A percentile compares a stretch with the other conserved stretches of the same genome.
These are phyloP conservation scores for Pollenia angustigena DNA, from an alignment of 2,888 invertebrate genomes.

Conservation along the genomic window DNA sequence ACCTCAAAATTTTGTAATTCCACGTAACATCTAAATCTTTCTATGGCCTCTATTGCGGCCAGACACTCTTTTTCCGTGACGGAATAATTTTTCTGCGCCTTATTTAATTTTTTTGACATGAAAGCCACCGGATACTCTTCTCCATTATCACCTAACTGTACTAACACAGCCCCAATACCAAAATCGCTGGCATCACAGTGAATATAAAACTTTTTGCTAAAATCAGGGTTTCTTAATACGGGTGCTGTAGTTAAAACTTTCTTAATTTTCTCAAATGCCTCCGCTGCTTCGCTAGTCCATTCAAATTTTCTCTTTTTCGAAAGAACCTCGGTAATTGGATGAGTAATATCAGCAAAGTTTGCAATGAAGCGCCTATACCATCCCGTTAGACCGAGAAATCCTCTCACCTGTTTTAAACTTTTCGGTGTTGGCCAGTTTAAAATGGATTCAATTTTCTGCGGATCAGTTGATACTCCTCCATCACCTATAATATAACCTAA, in stretches of 20 bases:
- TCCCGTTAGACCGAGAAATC: conserved; percentile 37
- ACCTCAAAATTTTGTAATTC: conserved; percentile 33
- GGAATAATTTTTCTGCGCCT: conserved; percentile 28
- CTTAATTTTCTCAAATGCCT: too few species aligned
- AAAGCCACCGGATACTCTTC: conserved; percentile 14
- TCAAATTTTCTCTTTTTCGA: conserved; percentile 46
- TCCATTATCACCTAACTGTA: conserved; percentile 1
- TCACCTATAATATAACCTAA: conserved; percentile 34
- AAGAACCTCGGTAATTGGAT: conserved; percentile 52
- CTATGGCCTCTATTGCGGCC: conserved; percentile 15
- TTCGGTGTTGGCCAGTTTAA: not conserved
- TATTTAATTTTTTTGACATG: conserved; percentile 36
- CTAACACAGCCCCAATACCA: conserved; percentile 11
- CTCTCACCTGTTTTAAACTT: not conserved
- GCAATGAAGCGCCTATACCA: conserved; percentile 71
- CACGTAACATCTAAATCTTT: not conserved
- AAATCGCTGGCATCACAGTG: conserved; percentile 5
- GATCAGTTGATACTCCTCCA: not conserved
- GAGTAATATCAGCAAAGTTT: conserved; percentile 50
- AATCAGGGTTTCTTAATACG: conserved; percentile 20
- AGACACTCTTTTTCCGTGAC: conserved; percentile 46
- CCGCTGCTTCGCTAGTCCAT: conserved; percentile 25
- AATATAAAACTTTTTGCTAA: conserved; percentile 41
- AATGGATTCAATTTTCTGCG: not conserved
- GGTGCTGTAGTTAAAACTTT: too few species aligned